Conservation (phyloP, 2,797 vertebrate species). For the Cygnus olor region DNA sequence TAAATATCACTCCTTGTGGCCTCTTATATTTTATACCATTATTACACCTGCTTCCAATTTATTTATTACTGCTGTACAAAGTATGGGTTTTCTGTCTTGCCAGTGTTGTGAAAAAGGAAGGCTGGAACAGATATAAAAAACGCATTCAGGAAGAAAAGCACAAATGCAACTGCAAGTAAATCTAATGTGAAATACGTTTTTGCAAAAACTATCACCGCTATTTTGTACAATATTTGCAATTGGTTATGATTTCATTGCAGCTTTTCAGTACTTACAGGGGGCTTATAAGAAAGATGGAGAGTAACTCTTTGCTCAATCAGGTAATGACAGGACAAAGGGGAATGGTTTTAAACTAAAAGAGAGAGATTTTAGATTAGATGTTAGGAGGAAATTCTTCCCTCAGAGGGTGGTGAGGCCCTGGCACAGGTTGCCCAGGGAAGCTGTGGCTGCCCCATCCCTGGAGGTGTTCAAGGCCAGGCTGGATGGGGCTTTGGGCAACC, state of each 20-base stretch:
- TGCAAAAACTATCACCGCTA: not conserved
- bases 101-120: not conserved
- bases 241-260: not conserved
- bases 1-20: not conserved
- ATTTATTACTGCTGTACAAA: accelerated
- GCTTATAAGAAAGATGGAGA: too few species aligned
- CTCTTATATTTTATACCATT: not conserved
- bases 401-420: too few species aligned
- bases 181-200: not conserved
- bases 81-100: not conserved
- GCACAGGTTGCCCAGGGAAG: too few species aligned
- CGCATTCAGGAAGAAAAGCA: not conserved
- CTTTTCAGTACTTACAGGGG: not conserved
- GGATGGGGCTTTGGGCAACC: too few species aligned
- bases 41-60: not conserved
- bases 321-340: too few species aligned
- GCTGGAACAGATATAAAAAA: not conserved
- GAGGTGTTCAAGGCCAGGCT: too few species aligned
- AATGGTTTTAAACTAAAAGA: too few species aligned
- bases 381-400: too few species aligned
- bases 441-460: too few species aligned
- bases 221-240: not conserved
- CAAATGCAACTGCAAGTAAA: not conserved
- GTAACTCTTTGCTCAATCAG: too few species aligned
- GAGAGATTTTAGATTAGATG: too few species aligned